Evolutionary conservation across 2,797 vertebrate species (phyloP), one percentile per base, ranked within the genome.

Genomic region (Ara ararauna): DNA sequence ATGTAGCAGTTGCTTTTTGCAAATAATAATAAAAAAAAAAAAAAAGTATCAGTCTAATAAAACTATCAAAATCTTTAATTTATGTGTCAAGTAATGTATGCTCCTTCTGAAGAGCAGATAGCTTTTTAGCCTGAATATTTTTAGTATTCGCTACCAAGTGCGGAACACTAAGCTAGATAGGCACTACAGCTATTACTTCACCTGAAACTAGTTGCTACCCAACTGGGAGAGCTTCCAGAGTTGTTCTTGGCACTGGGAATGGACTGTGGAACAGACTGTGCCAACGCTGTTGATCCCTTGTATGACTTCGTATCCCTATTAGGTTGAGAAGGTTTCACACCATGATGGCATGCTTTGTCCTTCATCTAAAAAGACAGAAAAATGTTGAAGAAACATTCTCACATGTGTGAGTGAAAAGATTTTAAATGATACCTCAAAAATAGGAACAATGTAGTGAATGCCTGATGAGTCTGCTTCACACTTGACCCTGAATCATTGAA

Each of bases 251-350:
- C 87, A 90, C 92, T 98, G 56, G 98, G 97, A 96, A 99, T 98
- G 70, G 92, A 96, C 96, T 98, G 98, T 85, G 98, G 98, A 94
- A 98, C 94, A 80, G 99, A 99, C 62, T 91, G 88, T 30, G 85
- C 96, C 73, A 97, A 78, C 30, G 94, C 58, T 87, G 98, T 88
- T 75, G 96, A 96, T 78, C 97, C 97, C 79, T 96, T 97, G 76
- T 95, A 98, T 5, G 81, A 81, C 74, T 96, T 98, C 88, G 96
- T 44, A 60, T 98, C 98, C 67, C 98, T 98, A 78, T 95, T 98
- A 94, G 90, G 95, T 80, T 98, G 98, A 79, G 97, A 74, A 48
- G 95, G 96, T 90, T 98, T 98, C 50, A 97, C 53, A 82, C 68
- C 97, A 83, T 98, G 97, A 96, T 88, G 86, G 91, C 90, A 97